Base-by-base conservation (phyloP, 2,113 vertebrate genomes). In the Aptenodytes patagonicus region DNA sequence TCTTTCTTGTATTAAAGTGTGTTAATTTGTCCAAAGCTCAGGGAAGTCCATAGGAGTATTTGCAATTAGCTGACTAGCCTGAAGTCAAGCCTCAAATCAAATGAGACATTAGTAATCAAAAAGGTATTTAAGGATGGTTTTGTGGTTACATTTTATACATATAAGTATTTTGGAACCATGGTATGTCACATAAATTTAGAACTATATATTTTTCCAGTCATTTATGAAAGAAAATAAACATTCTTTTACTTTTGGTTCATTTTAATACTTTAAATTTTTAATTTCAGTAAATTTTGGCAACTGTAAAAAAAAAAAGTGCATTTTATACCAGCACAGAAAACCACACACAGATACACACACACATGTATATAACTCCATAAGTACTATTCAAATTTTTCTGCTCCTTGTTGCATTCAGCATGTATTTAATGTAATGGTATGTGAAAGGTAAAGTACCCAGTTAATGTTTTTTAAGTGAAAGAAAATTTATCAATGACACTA, bases 61-160 rank as follows among this genome's bases (percentile, higher is more conserved):
- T 83, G 11, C 21, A 92, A 72, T 83, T 81, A 77, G 34, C 28
- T 83, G 34, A 28, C 22, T 92, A 42, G 42, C 29, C 22, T 68
- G 51, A 94, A 89, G 36, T 66, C 71, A 92, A 93, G 19, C 20
- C 22, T 66, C 20, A 89, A 83, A 90, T 94, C 49, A 62, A 80
- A 90, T 90, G 78, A 90, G 58, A 46, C 38, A 58, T 86, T 86
- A 77, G 21, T 75, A 93, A 93, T 78, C 54, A 83, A 92, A 90
- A 86, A 75, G 17, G 1, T 78, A 80, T 84, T 94, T 92, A 78
- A 86, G 29, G 69, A 78, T 77, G 32, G 34, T 21, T 90, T 79
- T 57, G 49, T 29, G 18, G 18, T 87, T 87, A 36, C 2, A 24
- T 64, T 87, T 72, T 77, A 55, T 77, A 47, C 5, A 24, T 70